Evolutionary conservation across 2,888 invertebrate species (phyloP), one percentile per base, ranked within the genome.

Genomic region (Tetragonula carbonaria): DNA sequence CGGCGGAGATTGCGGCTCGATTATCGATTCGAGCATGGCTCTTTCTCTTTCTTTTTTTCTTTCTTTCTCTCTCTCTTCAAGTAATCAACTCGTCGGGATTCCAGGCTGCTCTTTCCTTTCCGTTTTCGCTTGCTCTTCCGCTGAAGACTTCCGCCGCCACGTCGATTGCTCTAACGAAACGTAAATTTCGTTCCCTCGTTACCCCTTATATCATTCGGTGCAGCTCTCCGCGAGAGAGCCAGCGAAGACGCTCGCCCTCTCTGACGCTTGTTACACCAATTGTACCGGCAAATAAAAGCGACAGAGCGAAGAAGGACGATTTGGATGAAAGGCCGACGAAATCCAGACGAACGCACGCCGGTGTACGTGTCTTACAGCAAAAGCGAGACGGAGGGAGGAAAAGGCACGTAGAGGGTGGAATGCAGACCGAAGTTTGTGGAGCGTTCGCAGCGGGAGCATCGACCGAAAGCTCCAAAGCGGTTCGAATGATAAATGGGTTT

Each of bases 401-500:
- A 23, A 74, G 63, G 66, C 73, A 67, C 38, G 62, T 45, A 23
- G 28, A 4, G n/a, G 57, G 14, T 59, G 65, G 62, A 45, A 59
- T 28, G 66, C 16, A 16, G 50, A 11, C 18, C 28, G n/a, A 68
- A 62, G 66, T 55, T 62, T n/a, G 74, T 57, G 70, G 65, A 14
- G 68, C 62, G 67, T 86, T 77, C 78, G 74, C 57, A 53, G 55
- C 63, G 72, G 14, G 73, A 23, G 72, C 76, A 57, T 75, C 55
- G 80, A 74, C 28, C 77, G 74, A 77, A 28, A 28, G 28, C 28
- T 28, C 28, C 28, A 28, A 28, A 74, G 74, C 71, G 74, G 70
- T 67, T 84, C 81, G 78, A 80, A 81, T 88, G 88, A 88, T 87
- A 85, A 88, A 88, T 88, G 87, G 80, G 75, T 85, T 88, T 88